Base-by-base conservation (phyloP, 2,797 vertebrate genomes). In the Chromis chromis region DNA sequence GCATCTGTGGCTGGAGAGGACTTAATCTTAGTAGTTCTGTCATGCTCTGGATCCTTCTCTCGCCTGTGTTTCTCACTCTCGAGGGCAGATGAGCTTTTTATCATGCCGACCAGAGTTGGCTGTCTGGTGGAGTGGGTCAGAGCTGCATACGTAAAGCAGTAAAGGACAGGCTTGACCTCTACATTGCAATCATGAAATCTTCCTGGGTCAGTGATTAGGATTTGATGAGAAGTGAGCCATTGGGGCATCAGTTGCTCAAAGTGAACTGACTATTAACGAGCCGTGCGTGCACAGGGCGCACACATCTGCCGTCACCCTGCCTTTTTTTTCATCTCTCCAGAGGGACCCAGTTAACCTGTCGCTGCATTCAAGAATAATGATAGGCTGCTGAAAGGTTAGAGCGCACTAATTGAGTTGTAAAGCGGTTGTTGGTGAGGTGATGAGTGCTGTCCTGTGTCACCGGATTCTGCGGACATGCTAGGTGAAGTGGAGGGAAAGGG, bases 311-410 rank as follows among this genome's bases (percentile, higher is more conserved):
- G 0, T 27, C 58, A 54, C 58, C 36, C 5, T 5, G 22, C 21
- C 39, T 33, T 71, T 62, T 71, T 62, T 70, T 63, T 52, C 74
- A 33, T 84, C 80, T 73, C 78, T 78, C 83, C 48, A 73, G 71
- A 85, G 85, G 67, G 75, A 88, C 79, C 76, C 67, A 36, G 81
- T 84, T 90, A 88, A 89, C 87, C 81, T 79, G 71, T 79, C n/a
- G 25, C 78, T 74, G 71, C 65, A 72, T 86, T 82, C 58, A 63
- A 53, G 80, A 78, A 78, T 92, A 91, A 91, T 91, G 81, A 89
- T 83, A 79, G 71, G 75, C 84, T 85, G 88, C 84, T 84, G 82
- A 91, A 90, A 90, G 91, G 89, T 91, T 90, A 84, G 81, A 68
- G 64, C 21, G 27, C 78, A 75, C 81, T 91, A 90, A 90, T 90